These are phyloP conservation scores for Phalanger gymnotis DNA, from an alignment of 2,797 vertebrate species.

Conservation along the genomic window DNA sequence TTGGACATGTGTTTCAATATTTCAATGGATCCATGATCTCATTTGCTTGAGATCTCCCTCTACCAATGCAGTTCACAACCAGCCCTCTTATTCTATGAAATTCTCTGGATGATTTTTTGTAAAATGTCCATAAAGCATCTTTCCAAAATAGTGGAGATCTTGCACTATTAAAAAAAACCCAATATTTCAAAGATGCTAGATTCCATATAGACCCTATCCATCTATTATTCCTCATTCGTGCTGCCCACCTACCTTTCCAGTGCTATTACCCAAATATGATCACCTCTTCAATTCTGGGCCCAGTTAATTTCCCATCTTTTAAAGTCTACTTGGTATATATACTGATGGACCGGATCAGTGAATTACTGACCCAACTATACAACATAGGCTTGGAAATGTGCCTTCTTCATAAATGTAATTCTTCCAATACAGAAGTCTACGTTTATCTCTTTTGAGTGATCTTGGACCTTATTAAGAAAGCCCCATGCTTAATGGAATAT, in stretches of 20 bases:
- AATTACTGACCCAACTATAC: not conserved
- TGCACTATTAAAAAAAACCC: not conserved
- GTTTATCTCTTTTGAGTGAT: not conserved
- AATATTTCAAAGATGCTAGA: not conserved
- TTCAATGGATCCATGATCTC: not conserved
- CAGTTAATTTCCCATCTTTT: not conserved
- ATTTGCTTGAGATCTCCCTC: not conserved
- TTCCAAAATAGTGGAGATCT: not conserved
- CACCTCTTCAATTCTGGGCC: not conserved
- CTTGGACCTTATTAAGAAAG: not conserved
- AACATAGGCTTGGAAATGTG: not conserved
- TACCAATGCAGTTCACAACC: not conserved
- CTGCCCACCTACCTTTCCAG: not conserved
- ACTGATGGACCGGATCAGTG: not conserved
- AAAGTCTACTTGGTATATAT: not conserved
- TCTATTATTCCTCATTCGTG: not conserved
- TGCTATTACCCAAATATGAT: not conserved
- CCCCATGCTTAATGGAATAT: not conserved
- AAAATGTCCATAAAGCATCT: not conserved
- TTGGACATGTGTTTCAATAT: not conserved
- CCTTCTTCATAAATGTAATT: not conserved
- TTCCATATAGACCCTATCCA: not conserved
- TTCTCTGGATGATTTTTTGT: not conserved
- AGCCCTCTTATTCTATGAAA: not conserved
- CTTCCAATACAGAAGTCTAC: not conserved